Conservation (phyloP, 2,797 vertebrate species). For the Sebastes paucispinis region DNA sequence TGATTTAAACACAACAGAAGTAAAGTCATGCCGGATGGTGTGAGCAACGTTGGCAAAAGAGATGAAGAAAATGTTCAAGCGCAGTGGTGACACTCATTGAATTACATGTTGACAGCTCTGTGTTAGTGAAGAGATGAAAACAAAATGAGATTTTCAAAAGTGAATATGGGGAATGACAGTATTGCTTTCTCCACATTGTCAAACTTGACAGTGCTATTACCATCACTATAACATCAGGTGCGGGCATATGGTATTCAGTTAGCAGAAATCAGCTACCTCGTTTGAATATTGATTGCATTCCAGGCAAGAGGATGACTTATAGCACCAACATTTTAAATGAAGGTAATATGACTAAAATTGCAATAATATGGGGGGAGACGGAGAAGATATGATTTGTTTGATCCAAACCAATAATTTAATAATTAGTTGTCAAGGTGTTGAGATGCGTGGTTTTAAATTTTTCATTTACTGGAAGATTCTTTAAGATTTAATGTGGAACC, state of each 20-base stretch:
- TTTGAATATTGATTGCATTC: conserved; percentile 63
- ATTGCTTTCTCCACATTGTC: conserved; percentile 77
- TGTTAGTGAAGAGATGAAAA: conserved; percentile 70
- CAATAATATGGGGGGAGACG: background rate
- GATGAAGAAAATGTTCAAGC: conserved; percentile 53
- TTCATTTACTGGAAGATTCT: background rate
- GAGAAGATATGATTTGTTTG: background rate
- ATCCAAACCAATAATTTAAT: background rate
- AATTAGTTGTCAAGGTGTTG: background rate
- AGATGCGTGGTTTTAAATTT: background rate
- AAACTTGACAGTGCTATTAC: conserved; percentile 75
- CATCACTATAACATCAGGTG: conserved; percentile 60
- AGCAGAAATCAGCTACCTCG: conserved; percentile 45
- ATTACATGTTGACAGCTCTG: conserved; percentile 76
- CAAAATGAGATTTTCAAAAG: conserved; percentile 80
- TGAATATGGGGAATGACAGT: conserved; percentile 74
- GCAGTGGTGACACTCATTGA: conserved; percentile 69
- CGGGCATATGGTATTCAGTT: conserved; percentile 53
- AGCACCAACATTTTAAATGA: background rate
- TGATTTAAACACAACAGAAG: conserved; percentile 39
- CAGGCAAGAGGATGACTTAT: conserved; percentile 1
- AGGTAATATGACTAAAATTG: background rate
- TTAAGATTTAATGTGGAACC: background rate
- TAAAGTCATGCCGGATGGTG: conserved; percentile 1
- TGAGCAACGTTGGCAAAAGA: conserved; percentile 19